Evolutionary conservation across 2,888 invertebrate genomes (phyloP).

Genomic region (Deilephila elpenor): DNA sequence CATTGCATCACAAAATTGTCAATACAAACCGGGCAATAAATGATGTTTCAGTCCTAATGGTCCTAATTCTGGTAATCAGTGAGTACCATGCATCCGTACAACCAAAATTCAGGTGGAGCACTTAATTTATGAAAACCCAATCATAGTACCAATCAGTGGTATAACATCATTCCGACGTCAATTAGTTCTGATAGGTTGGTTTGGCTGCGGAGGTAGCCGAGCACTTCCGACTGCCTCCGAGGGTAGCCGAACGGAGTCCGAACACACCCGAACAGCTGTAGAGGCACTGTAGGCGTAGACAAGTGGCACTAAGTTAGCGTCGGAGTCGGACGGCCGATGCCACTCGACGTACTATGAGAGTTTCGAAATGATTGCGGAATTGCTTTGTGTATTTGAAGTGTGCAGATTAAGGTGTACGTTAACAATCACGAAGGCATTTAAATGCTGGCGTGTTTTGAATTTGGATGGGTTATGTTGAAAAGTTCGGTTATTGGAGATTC

Average conservation of each 20-base stretch:
- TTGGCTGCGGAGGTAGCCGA: conserved; percentile 43
- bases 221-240: conserved; percentile 47
- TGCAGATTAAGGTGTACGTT: conserved; percentile 31
- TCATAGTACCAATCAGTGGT: conserved; percentile 49
- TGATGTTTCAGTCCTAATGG: background rate
- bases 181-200: conserved; percentile 65
- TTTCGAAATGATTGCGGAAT: conserved; percentile 46
- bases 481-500: no score
- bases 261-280: conserved; percentile 40
- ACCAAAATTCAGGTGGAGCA: conserved; percentile 43
- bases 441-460: background rate
- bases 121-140: conserved; percentile 61
- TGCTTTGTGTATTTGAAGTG: conserved; percentile 44
- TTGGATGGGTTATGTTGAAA: background rate
- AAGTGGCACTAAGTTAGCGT: conserved; percentile 58
- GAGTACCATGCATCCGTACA: background rate
- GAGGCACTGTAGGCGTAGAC: conserved; percentile 46
- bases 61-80: background rate
- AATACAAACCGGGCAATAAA: background rate
- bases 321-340: conserved; percentile 39
- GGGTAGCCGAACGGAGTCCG: conserved; percentile 31
- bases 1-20: background rate
- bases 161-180: conserved; percentile 59
- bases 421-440: background rate
- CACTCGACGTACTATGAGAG: conserved; percentile 35